These are phyloP conservation scores for Chaenodraco wilsoni DNA, from an alignment of 2,797 vertebrate genomes.

Conservation along the genomic window DNA sequence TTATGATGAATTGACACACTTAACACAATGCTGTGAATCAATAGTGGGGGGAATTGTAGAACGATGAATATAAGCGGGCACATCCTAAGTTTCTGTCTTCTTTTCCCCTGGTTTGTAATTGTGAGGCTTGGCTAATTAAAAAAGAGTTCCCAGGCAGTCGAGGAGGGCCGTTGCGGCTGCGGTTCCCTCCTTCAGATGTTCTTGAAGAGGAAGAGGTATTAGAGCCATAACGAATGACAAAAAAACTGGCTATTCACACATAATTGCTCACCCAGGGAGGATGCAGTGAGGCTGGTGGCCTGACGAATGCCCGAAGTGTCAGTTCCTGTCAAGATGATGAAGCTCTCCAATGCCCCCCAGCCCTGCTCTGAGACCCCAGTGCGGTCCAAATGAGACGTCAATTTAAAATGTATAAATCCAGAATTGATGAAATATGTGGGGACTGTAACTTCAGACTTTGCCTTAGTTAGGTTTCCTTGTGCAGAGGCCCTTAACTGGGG, in stretches of 20 bases:
- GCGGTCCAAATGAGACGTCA: constrained; percentile 71
- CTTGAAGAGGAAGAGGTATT: constrained; percentile 73
- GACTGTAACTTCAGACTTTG: constrained; percentile 57
- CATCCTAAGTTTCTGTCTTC: constrained; percentile 39
- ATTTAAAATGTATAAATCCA: constrained; percentile 77
- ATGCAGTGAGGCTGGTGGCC: constrained; percentile 75
- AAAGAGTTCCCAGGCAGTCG: constrained; percentile 64
- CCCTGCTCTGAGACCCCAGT: constrained; percentile 67
- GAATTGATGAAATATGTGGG: constrained; percentile 78
- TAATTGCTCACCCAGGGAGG: constrained; percentile 87
- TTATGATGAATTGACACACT: constrained; percentile 59
- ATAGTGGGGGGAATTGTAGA: constrained; percentile 41
- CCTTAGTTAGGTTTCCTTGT: constrained; percentile 54
- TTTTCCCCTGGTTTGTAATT: constrained; percentile 57
- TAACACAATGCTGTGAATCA: constrained; percentile 51
- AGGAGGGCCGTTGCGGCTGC: constrained; percentile 56
- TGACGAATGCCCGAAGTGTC: constrained; percentile 75
- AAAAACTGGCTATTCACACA: constrained; percentile 78
- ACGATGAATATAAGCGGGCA: constrained; percentile 43
- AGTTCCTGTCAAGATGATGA: constrained; percentile 84
- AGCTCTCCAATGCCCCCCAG: constrained; percentile 67
- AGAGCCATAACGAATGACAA: constrained; percentile 81
- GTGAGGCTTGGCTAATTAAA: constrained; percentile 76
- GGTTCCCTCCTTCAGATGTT: constrained; percentile 68
- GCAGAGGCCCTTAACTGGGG: constrained; percentile 61